A percentile compares a stretch with the other conserved stretches of the same genome.
phyloP scores from a whole-genome alignment of 2,113 vertebrate genomes.

The Anolis sagrei region DNA sequence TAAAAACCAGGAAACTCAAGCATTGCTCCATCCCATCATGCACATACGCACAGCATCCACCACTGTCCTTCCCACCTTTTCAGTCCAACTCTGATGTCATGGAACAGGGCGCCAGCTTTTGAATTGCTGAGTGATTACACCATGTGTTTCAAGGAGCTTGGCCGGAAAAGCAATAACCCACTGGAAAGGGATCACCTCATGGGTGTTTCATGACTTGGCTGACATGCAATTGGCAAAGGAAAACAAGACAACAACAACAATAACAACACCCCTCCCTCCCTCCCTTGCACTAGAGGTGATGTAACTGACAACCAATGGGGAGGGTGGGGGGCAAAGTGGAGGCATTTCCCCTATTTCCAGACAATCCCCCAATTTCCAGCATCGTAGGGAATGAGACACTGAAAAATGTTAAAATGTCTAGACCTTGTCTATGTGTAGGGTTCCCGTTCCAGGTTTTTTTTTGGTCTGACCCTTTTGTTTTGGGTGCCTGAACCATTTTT shows the following conservation, averaged over 20 bases:
- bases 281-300: not conserved
- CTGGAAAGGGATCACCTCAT: constrained; percentile 23
- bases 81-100: constrained; percentile 48
- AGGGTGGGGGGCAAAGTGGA: no score
- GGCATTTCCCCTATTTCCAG: no score
- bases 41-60: no score
- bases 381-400: no score
- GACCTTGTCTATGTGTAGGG: no score
- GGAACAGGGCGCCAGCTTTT: constrained; percentile 48
- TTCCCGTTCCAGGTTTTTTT: no score
- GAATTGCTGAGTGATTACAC: constrained; percentile 53
- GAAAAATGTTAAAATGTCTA: no score
- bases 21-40: no score
- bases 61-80: not conserved
- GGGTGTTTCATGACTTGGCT: constrained; percentile 55
- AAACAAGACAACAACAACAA: constrained; percentile 49
- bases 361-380: no score
- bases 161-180: constrained; percentile 67
- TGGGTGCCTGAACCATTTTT: no score
- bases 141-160: constrained; percentile 59
- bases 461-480: no score
- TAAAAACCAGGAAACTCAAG: no score
- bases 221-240: constrained; percentile 46
- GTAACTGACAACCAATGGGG: constrained; percentile 21
- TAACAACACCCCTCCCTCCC: not conserved